Evolutionary conservation across 2,113 vertebrate species (phyloP).

Genomic region (Rhinogobius similis): DNA sequence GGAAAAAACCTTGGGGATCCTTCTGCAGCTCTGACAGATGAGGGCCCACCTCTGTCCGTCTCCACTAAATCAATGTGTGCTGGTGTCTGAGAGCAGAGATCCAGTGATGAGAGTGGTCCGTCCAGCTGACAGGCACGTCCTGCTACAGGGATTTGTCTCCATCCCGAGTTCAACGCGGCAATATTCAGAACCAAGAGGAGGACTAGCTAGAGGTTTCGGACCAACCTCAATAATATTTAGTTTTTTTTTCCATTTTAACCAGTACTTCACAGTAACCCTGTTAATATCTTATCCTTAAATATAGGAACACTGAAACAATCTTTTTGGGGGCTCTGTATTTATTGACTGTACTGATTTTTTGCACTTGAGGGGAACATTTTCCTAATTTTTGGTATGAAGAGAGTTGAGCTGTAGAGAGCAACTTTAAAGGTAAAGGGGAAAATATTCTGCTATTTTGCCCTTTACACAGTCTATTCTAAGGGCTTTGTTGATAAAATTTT

Average conservation of each 20-base stretch:
- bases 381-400: too few relatives aligned
- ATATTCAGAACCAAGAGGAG: conserved; percentile 29
- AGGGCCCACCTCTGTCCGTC: conserved; percentile 31
- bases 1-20: conserved; percentile 17
- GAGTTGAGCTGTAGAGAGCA: too few relatives aligned
- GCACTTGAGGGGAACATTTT: too few relatives aligned
- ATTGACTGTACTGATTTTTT: too few relatives aligned
- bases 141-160: conserved; percentile 22
- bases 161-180: conserved; percentile 8
- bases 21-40: conserved; percentile 39
- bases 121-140: conserved; percentile 38
- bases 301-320: too few relatives aligned
- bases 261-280: neutral
- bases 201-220: neutral
- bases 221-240: neutral
- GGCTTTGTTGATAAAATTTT: too few relatives aligned
- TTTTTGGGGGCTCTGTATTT: too few relatives aligned
- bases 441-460: too few relatives aligned
- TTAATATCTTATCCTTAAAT: too few relatives aligned
- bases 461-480: too few relatives aligned
- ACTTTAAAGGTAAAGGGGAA: too few relatives aligned
- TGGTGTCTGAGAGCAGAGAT: conserved; percentile 6
- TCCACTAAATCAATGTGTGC: conserved; percentile 28
- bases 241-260: neutral
- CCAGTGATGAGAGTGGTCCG: conserved; percentile 39